These are phyloP conservation scores for Scrobipalpa costella DNA, from an alignment of 2,888 invertebrate species.

Conservation along the genomic window DNA sequence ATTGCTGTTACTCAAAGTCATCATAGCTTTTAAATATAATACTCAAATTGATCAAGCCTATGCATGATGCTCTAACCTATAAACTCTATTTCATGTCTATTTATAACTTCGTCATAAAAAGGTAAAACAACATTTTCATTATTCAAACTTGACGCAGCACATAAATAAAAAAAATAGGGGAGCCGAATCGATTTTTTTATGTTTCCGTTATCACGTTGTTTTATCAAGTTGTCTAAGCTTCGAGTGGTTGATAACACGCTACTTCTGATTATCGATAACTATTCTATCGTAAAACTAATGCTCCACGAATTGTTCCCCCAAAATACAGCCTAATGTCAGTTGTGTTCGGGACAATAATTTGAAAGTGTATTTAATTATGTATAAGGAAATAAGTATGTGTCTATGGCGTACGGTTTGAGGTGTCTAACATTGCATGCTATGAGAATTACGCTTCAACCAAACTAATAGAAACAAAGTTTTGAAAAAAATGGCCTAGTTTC, in stretches of 20 bases:
- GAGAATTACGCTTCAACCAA: too few relatives aligned
- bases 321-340: slow-evolving; percentile 15
- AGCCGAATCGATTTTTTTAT: slow-evolving; percentile 69
- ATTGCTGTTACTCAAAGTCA: too few relatives aligned
- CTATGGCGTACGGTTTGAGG: neutral
- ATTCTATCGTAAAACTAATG: slow-evolving; percentile 43
- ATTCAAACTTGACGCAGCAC: slow-evolving; percentile 17
- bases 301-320: slow-evolving; percentile 41
- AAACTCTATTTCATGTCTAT: too few relatives aligned
- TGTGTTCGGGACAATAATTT: neutral
- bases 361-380: neutral
- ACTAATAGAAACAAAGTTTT: too few relatives aligned
- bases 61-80: too few relatives aligned
- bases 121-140: slow-evolving; percentile 18
- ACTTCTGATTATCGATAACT: slow-evolving; percentile 64
- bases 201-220: slow-evolving; percentile 61
- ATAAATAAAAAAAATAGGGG: slow-evolving; percentile 16
- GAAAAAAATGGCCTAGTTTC: too few relatives aligned
- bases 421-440: too few relatives aligned
- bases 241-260: slow-evolving; percentile 63
- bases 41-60: too few relatives aligned
- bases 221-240: slow-evolving; percentile 64
- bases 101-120: neutral
- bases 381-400: too few relatives aligned
- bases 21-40: too few relatives aligned